Percentiles rank a stretch among this genome's conserved stretches.
phyloP scores from a whole-genome alignment of 2,113 vertebrate species.

The Peromyscus maniculatus region DNA sequence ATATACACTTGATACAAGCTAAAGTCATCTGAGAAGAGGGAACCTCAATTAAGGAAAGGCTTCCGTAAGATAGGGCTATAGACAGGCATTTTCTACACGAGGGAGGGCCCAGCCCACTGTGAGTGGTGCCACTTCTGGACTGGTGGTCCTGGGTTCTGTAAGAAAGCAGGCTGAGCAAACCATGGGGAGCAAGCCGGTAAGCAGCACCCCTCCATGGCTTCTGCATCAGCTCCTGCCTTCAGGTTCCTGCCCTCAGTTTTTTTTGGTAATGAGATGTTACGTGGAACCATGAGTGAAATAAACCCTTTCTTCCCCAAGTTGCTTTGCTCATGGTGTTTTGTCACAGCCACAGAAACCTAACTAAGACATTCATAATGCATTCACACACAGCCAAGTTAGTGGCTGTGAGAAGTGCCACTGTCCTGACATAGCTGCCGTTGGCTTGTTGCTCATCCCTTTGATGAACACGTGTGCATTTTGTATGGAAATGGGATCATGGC shows the following conservation, averaged over 20 bases:
- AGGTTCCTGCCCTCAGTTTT: neutral
- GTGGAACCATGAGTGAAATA: neutral
- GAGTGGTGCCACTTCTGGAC: neutral
- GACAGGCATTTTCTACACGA: neutral
- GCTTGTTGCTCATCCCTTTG: neutral
- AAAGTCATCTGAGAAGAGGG: neutral
- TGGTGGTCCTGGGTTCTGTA: neutral
- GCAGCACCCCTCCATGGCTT: neutral
- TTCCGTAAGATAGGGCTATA: neutral
- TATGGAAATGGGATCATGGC: neutral
- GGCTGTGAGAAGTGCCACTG: neutral
- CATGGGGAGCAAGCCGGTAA: neutral
- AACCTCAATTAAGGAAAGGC: neutral
- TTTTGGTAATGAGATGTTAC: neutral
- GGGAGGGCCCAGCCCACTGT: neutral
- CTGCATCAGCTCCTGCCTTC: neutral
- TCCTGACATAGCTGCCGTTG: neutral
- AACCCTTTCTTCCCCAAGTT: neutral
- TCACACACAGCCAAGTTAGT: constrained; percentile 7
- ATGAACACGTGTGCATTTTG: neutral
- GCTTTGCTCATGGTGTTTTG: neutral
- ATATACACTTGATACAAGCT: neutral
- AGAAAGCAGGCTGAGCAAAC: neutral
- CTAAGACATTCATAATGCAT: neutral
- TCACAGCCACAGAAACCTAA: neutral